Conservation (phyloP, 1,140 invertebrate species). For the Drosophila serrata region DNA sequence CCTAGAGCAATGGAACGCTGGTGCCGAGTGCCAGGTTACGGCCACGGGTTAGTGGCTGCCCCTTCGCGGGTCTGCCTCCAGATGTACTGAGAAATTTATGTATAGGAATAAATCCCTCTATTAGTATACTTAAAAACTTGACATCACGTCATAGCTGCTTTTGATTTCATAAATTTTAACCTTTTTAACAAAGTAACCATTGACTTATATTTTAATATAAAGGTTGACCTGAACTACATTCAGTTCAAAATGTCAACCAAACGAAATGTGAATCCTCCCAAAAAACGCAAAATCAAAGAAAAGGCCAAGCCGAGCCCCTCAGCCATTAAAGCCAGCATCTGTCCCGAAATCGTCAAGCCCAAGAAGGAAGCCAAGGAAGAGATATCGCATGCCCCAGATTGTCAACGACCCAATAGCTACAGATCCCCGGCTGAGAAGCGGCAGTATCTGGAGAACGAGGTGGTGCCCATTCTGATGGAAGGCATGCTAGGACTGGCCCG, state of each 20-base stretch:
- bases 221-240: not conserved
- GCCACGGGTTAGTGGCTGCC: slow-evolving; percentile 16
- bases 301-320: slow-evolving; percentile 1
- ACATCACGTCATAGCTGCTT: too few relatives aligned
- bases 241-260: slow-evolving; percentile 8
- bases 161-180: too few relatives aligned
- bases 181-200: too few relatives aligned
- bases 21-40: slow-evolving; percentile 20
- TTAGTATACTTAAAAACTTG: slow-evolving; percentile 5
- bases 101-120: slow-evolving; percentile 29
- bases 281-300: not conserved
- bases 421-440: slow-evolving; percentile 28
- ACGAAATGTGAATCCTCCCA: not conserved
- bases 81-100: slow-evolving; percentile 24
- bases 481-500: slow-evolving; percentile 66
- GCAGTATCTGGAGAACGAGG: slow-evolving; percentile 43
- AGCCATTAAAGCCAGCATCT: not conserved
- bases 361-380: not conserved
- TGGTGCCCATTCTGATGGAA: slow-evolving; percentile 65
- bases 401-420: slow-evolving; percentile 10
- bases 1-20: slow-evolving; percentile 5
- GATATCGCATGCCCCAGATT: not conserved
- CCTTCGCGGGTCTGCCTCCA: not conserved
- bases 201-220: not conserved
- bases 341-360: slow-evolving; percentile 16